Evolutionary conservation across 2,113 vertebrate genomes (phyloP).

Genomic region (Solenodon paradoxus): DNA sequence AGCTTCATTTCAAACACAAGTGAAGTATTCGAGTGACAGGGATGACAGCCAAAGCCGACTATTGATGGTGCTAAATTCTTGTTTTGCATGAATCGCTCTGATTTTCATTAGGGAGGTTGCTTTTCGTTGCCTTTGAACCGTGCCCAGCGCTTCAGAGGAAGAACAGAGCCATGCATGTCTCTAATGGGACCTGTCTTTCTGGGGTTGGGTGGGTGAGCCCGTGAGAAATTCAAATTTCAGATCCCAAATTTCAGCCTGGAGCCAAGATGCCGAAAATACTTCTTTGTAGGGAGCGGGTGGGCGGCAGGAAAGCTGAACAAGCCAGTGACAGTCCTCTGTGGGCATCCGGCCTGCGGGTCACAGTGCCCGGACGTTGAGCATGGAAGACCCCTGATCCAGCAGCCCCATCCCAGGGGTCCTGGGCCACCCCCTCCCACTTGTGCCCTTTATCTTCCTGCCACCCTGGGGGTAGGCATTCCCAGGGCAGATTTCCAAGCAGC

Average conservation of each 20-base stretch:
- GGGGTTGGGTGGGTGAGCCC: background rate
- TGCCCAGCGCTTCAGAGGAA: constrained; percentile 37
- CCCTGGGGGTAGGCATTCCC: rapidly evolving
- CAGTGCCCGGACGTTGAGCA: too few species aligned
- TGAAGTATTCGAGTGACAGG: constrained; percentile 56
- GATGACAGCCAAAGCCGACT: constrained; percentile 42
- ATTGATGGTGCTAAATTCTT: constrained; percentile 57
- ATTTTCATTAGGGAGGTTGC: constrained; percentile 43
- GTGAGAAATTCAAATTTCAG: background rate
- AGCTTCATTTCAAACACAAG: constrained; percentile 48
- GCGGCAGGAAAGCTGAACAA: too few species aligned
- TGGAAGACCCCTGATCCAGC: too few species aligned
- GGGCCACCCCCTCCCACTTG: too few species aligned
- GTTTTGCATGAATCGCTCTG: constrained; percentile 66
- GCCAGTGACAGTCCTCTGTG: too few species aligned
- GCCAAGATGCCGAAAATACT: background rate
- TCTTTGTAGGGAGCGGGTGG: background rate
- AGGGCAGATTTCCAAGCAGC: too few species aligned
- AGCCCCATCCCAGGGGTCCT: too few species aligned
- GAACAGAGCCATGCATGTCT: constrained; percentile 18
- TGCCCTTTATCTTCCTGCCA: background rate
- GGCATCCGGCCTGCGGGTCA: background rate
- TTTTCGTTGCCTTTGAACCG: constrained; percentile 62
- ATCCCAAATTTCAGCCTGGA: background rate
- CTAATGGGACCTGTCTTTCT: background rate